Base-by-base conservation (phyloP, 2,797 vertebrate genomes). In the Neoniphon sammara region DNA sequence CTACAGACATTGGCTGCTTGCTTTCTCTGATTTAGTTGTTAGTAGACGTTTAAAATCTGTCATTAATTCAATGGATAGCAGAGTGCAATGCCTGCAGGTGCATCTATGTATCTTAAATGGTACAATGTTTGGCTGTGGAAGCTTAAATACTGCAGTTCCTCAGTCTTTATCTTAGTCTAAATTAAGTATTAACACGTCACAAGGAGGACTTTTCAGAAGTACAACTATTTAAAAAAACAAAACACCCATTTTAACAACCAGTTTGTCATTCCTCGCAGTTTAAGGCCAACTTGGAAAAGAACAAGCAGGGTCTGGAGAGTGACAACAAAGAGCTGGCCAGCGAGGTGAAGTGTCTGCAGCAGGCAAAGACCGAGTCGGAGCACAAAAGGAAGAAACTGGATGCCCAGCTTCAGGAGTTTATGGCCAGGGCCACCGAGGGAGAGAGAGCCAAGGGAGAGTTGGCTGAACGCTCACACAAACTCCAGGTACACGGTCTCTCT, bases 331-430 rank as follows among this genome's bases (percentile, higher is more conserved):
- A 98, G 90, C 72, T 99, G 90, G 89, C 92, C 0, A 94, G 86
- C 6, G 97, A 99, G 81, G 96, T 98, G 87, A 98, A 98, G 91
- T 92, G 90, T 7, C 92, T 99, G 74, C 97, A 98, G 92, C 97
- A 98, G 89, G 91, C 94, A 27, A 98, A 96, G 92, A 88, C 92
- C 0, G 97, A 99, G 80, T 97, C 97, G 0, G 97, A 99, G 70
- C 94, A 98, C 85, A 97, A 96, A 91, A 95, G 97, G 87, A 99
- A 98, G 93, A 98, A 98, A 58, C 93, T 98, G 7, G 97, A 99
- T 70, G 85, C 91, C 0, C 96, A 97, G 88, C 94, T 97, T 17
- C 97, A 98, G 85, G 97, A 99, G 89, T 92, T 97, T 0, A 92
- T 93, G 3, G 84, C 95, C 83, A 96, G 97, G 74, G 91, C 95